Evolutionary conservation across 1,140 invertebrate species (phyloP), one percentile per base, ranked within the genome.

Genomic region (Proales similis): DNA sequence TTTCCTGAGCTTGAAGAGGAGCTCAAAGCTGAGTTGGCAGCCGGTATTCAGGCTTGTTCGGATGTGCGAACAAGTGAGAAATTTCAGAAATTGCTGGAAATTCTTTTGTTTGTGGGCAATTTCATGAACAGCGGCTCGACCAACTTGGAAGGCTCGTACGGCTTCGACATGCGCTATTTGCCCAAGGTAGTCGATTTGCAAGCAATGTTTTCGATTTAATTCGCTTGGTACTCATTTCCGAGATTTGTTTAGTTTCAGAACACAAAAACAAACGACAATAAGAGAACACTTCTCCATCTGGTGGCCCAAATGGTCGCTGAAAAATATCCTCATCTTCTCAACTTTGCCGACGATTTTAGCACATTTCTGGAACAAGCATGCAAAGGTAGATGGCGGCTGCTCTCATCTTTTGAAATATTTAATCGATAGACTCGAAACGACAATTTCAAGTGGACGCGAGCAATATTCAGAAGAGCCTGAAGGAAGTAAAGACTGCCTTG

Each of bases 91-190:
- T 83, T 97, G 14, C 74, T 98, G 4, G 87, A 95, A 73, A 74
- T 96, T 0, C 83, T 97, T 63, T 78, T 97, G 0, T 73, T 94
- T 7, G 77, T 95, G 24, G 91, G 91, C 14, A 97, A 95, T 77
- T 90, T 88, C 67, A 88, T 96, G 84, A 95, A 95, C 73, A 83
- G 87, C 2, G 90, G 91, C 0, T 90, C 89, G 0, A 85, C 84
- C 66, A 94, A 94, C 71, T 90, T 85, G 6, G 86, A 89, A 68
- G 39, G 39, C n/a, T 89, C 90, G 2, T 86, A 90, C 69, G 94
- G 89, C 4, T 98, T 96, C 76, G 91, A 98, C 75, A 92, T 97
- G 60, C 91, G 84, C 71, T 96, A 89, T 73, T 79, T 98, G 2
- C 86, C 90, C 0, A 96, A 96, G 80, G 85, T 91, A 74, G 69